Conservation (phyloP, 1,140 invertebrate genomes). For the Globodera rostochiensis region DNA sequence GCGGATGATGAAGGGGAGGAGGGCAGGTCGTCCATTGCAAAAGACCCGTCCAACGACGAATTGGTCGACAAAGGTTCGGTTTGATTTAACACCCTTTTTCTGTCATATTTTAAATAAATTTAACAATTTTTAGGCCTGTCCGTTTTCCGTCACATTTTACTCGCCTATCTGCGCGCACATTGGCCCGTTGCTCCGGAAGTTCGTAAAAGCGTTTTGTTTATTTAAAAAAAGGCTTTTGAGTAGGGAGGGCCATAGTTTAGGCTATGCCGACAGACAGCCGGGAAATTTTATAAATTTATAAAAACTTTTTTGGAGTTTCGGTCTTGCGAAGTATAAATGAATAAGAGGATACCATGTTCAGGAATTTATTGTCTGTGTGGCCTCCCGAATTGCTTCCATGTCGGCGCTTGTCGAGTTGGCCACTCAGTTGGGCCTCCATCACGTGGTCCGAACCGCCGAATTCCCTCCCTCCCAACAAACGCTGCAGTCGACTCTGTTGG, state of each 20-base stretch:
- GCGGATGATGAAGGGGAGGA: constrained; percentile 1
- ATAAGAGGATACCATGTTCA: not conserved
- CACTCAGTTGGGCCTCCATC: constrained; percentile 39
- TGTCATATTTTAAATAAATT: not conserved
- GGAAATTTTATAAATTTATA: too few relatives aligned
- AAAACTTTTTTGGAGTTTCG: too few relatives aligned
- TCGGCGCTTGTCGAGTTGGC: constrained; percentile 32
- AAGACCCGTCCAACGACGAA: constrained; percentile 27
- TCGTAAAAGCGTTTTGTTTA: not conserved
- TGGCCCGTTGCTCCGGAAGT: constrained; percentile 51
- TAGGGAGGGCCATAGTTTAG: too few relatives aligned
- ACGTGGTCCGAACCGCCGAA: constrained; percentile 47
- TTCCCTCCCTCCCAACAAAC: constrained; percentile 41
- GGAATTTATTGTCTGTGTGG: constrained; percentile 45
- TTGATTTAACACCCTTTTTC: too few relatives aligned
- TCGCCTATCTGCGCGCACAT: constrained; percentile 39
- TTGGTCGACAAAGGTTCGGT: constrained; percentile 22
- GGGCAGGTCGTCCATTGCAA: not conserved
- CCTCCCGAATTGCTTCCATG: constrained; percentile 12
- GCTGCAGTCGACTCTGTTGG: constrained; percentile 32
- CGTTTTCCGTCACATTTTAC: constrained; percentile 23
- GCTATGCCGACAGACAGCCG: too few relatives aligned
- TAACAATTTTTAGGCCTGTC: constrained; percentile 22
- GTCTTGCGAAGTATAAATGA: too few relatives aligned
- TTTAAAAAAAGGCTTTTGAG: too few relatives aligned